These are phyloP conservation scores for Spicauda simplicius DNA, from an alignment of 2,888 invertebrate genomes.

Conservation along the genomic window DNA sequence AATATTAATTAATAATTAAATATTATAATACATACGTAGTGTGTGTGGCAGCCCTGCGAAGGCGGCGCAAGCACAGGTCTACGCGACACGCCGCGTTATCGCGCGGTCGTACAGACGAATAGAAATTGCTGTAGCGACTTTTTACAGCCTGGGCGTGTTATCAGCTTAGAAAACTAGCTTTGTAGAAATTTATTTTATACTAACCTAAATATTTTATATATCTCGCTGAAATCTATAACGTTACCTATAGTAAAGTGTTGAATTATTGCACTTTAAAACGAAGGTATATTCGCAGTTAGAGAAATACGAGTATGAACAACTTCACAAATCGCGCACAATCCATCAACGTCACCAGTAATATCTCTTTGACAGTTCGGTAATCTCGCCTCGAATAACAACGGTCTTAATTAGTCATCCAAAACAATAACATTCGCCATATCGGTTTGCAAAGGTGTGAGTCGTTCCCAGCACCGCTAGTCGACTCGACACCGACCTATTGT, in stretches of 20 bases:
- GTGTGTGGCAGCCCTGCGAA: conserved; percentile 62
- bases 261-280: too few relatives aligned
- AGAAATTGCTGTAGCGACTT: conserved; percentile 69
- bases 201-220: conserved; percentile 22
- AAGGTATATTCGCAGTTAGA: neutral
- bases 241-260: too few relatives aligned
- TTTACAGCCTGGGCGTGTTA: conserved; percentile 52
- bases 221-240: too few relatives aligned
- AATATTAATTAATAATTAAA: neutral
- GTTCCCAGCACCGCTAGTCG: conserved; percentile 81
- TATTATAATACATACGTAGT: neutral
- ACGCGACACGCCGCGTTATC: conserved; percentile 74
- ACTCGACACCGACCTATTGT: conserved; percentile 79
- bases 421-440: conserved; percentile 78
- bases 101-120: conserved; percentile 69
- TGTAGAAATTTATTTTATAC: conserved; percentile 33
- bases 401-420: conserved; percentile 76
- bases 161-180: conserved; percentile 42
- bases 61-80: conserved; percentile 58
- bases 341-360: conserved; percentile 31
- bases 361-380: conserved; percentile 44
- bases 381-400: conserved; percentile 53
- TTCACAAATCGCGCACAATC: conserved; percentile 24
- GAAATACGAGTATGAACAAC: neutral
- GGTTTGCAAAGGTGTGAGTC: conserved; percentile 76